These are phyloP conservation scores for Benitochromis conjunctus DNA, from an alignment of 2,113 vertebrate genomes.

Conservation along the genomic window DNA sequence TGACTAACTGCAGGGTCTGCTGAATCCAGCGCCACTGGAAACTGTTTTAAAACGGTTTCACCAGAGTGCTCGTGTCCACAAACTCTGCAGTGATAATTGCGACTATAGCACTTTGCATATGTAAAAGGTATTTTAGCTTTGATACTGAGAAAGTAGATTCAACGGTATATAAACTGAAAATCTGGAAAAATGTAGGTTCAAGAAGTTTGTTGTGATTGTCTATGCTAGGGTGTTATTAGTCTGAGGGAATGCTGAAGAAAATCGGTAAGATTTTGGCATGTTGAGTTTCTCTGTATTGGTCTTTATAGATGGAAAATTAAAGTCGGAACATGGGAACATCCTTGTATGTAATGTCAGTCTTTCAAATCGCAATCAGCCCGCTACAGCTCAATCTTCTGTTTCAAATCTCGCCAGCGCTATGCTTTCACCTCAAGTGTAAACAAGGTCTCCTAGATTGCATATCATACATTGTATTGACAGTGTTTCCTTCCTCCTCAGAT, in stretches of 20 bases:
- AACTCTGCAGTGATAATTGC: background rate
- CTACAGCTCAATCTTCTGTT: background rate
- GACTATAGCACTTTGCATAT: background rate
- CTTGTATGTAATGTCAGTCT: background rate
- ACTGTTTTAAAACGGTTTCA: background rate
- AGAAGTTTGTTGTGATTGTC: background rate
- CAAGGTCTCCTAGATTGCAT: background rate
- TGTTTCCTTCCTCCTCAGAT: slow-evolving; percentile 68
- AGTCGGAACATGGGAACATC: background rate
- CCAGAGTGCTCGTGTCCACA: background rate
- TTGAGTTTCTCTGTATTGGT: background rate
- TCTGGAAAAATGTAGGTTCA: background rate
- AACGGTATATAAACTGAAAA: background rate
- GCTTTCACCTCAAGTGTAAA: background rate
- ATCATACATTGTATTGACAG: background rate
- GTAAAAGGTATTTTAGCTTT: background rate
- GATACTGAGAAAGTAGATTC: background rate
- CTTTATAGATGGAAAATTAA: background rate
- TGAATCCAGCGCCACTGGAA: background rate
- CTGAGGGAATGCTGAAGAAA: background rate
- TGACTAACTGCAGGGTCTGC: slow-evolving; percentile 5
- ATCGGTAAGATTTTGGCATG: background rate
- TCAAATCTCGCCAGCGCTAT: background rate
- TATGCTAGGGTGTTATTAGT: background rate
- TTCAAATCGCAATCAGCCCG: background rate